Base-by-base conservation (phyloP, 2,797 vertebrate species). In the Gambusia yucatana region DNA sequence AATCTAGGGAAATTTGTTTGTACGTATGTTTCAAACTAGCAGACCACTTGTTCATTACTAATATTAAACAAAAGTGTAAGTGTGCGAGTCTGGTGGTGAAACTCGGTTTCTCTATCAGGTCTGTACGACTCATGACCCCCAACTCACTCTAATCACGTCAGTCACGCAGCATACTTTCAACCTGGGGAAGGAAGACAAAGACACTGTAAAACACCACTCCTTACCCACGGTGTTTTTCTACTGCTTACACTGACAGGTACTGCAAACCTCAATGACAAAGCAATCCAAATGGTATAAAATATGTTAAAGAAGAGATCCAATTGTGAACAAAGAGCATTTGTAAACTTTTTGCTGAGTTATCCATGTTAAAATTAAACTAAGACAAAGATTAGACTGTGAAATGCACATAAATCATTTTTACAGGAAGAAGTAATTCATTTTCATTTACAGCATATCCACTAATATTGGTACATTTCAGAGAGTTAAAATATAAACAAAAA, bases 131-230 rank as follows among this genome's bases (percentile, higher is more conserved):
- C 10, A 1, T 84, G 84, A 92, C 87, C 92, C 50, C 33, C 67
- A 77, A 84, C 83, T 87, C 85, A 82, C 87, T 90, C 81, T 80
- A 20, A 73, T 71, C 90, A 70, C 91, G 93, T 90, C 93, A 95
- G 73, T 94, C 91, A 90, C 44, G 48, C 69, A 82, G 55, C 43
- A 70, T 80, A 82, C 71, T 81, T 82, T 75, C 65, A 72, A 81
- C 63, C 57, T 70, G 59, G 36, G 69, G 43, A 55, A 78, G 77
- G 55, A 77, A 80, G 86, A 86, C 80, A 92, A 91, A 92, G 82
- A 83, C 48, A 77, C 76, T 82, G 77, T 79, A 84, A 82, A 88
- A 75, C 39, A 80, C 39, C 74, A 57, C 46, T 79, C 46, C 41
- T 43, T 79, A 36, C 47, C 36, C 25, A 16, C 80, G 50, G 52